Base-by-base conservation (phyloP, 2,888 invertebrate species). In the Elegia similella region DNA sequence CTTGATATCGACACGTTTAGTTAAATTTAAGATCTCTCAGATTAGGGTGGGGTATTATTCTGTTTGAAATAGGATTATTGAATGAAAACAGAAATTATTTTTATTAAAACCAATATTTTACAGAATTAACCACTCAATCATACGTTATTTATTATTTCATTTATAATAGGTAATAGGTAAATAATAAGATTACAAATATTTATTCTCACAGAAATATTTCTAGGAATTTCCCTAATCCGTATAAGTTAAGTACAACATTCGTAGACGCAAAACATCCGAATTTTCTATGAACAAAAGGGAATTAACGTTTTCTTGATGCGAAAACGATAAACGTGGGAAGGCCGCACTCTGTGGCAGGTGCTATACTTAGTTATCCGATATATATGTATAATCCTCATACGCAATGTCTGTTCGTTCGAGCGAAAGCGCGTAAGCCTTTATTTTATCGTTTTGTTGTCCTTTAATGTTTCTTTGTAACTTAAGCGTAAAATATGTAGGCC, bases 241-340 rank as follows among this genome's bases (percentile, higher is more conserved):
- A 78, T 75, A 77, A 76, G 75, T 75, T 69, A 70, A 63, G 73
- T 66, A 67, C 69, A 78, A 69, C 66, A 73, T 69, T 75, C 72
- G 75, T 64, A 69, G 72, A 66, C 74, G 81, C 76, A 72, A 73
- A 34, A 50, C 38, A 34, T 50, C 50, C 17, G 16, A 75, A 76
- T 72, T 74, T 70, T 69, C 70, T 78, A 79, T 77, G 82, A 84
- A 87, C 83, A 86, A 87, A 82, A 82, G 82, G 75, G 84, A 87
- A 87, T 87, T 86, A 86, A 72, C 76, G 76, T 70, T 75, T 69
- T 71, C 69, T 60, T 60, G 68, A 69, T 74, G 73, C 72, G 68
- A 65, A 73, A 72, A 70, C 68, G 74, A 63, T 72, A 67, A 72
- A 76, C 80, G 86, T 85, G 88, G 80, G 88, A 88, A 82, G 69